phyloP scores from a whole-genome alignment of 2,888 invertebrate genomes.

The Dione vanillae region DNA sequence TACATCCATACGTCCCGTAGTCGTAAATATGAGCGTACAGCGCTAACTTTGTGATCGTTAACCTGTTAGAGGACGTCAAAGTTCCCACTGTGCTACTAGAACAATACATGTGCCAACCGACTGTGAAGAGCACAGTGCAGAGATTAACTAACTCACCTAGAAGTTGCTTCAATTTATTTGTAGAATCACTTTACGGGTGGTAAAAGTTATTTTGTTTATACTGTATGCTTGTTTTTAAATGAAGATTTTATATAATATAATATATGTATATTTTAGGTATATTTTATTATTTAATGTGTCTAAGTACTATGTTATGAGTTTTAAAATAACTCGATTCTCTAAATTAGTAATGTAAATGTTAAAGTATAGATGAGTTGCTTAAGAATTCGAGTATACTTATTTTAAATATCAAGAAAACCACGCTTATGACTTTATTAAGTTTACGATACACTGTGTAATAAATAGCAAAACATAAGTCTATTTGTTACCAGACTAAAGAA shows the following conservation, averaged over 20 bases:
- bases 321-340: too few relatives aligned
- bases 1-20: conserved; percentile 15
- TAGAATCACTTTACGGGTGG: conserved; percentile 21
- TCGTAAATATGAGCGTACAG: conserved; percentile 46
- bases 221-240: neutral
- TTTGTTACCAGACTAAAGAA: neutral
- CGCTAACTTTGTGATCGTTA: conserved; percentile 48
- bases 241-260: neutral
- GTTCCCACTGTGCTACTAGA: conserved; percentile 39
- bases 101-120: conserved; percentile 46
- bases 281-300: too few relatives aligned
- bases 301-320: too few relatives aligned
- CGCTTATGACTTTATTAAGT: too few relatives aligned
- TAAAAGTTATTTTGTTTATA: neutral
- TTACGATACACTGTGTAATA: too few relatives aligned
- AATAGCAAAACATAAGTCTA: neutral
- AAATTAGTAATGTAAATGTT: too few relatives aligned
- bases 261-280: too few relatives aligned
- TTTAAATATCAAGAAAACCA: too few relatives aligned
- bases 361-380: too few relatives aligned
- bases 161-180: conserved; percentile 33
- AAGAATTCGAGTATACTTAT: too few relatives aligned
- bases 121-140: conserved; percentile 43
- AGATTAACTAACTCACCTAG: conserved; percentile 44
- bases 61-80: conserved; percentile 50